These are phyloP conservation scores for Callocephalon fimbriatum DNA, from an alignment of 2,113 vertebrate genomes.

Conservation along the genomic window DNA sequence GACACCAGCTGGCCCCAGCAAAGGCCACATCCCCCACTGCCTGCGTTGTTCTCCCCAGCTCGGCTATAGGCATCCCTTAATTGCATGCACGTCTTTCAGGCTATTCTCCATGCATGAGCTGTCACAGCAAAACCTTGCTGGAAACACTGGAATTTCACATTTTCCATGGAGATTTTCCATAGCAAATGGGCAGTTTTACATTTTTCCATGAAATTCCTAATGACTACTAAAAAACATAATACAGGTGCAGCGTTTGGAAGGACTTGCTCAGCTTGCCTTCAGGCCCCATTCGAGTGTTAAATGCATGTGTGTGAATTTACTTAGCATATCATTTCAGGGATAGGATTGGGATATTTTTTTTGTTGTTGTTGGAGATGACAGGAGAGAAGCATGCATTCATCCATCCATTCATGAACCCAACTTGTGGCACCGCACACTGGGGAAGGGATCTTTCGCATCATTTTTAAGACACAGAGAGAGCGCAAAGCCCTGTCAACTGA, in stretches of 20 bases:
- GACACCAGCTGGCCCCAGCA: conserved; percentile 68
- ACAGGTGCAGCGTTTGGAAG: background rate
- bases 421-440: conserved; percentile 31
- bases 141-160: conserved; percentile 71
- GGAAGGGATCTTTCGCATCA: conserved; percentile 58
- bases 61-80: conserved; percentile 41
- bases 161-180: conserved; percentile 71
- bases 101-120: conserved; percentile 72
- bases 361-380: conserved; percentile 2
- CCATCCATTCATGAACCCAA: conserved; percentile 55
- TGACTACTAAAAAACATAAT: background rate
- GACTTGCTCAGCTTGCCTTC: conserved; percentile 19
- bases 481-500: conserved; percentile 70
- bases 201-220: conserved; percentile 69
- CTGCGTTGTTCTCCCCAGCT: conserved; percentile 41
- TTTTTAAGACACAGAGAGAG: conserved; percentile 43
- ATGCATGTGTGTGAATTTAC: conserved; percentile 54
- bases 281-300: background rate
- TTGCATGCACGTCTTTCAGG: conserved; percentile 69
- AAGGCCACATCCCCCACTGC: conserved; percentile 70
- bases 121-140: conserved; percentile 70
- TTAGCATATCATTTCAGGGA: conserved; percentile 62
- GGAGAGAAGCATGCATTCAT: conserved; percentile 54
- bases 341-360: background rate
- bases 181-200: conserved; percentile 48